Conservation (phyloP, 2,113 vertebrate species). For the Megaceryle maxima region DNA sequence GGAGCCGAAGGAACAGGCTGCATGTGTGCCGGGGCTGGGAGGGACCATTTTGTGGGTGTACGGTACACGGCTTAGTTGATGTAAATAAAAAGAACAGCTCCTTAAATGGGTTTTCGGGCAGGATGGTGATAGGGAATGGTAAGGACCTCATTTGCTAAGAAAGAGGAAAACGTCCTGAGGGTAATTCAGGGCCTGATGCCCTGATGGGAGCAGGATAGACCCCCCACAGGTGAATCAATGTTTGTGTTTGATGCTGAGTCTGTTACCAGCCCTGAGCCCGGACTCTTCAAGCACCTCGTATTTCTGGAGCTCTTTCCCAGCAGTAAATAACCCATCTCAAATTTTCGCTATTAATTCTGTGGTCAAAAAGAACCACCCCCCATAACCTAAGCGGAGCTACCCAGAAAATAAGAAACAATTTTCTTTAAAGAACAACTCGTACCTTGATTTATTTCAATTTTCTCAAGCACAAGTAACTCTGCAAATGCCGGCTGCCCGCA, state of each 20-base stretch:
- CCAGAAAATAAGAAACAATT: background rate
- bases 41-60: conserved; percentile 33
- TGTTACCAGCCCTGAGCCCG: background rate
- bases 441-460: background rate
- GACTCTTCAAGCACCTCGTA: background rate
- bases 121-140: background rate
- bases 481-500: background rate
- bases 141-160: background rate
- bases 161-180: background rate
- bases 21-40: background rate
- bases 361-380: background rate
- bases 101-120: background rate
- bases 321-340: background rate
- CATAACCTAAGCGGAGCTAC: background rate
- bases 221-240: background rate
- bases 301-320: background rate
- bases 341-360: background rate
- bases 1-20: conserved; percentile 7
- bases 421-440: background rate
- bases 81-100: background rate
- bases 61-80: background rate
- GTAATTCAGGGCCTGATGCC: background rate
- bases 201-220: background rate
- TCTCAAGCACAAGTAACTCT: background rate
- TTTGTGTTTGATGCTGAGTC: background rate